phyloP scores from a whole-genome alignment of 2,888 invertebrate genomes.

The Eupeodes latifasciatus region DNA sequence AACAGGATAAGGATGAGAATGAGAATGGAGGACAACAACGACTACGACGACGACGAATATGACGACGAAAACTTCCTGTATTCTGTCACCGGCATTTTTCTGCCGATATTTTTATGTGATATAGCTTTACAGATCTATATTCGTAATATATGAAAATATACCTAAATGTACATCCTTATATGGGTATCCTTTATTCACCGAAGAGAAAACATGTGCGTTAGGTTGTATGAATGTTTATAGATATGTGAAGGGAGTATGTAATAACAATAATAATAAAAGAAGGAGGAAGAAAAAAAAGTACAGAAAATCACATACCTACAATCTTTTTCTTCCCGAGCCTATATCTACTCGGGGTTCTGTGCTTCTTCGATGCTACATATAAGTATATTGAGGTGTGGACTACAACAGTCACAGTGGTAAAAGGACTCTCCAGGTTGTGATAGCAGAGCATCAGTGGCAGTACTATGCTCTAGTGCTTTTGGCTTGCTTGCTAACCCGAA shows the following conservation, averaged over 20 bases:
- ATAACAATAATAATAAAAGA: slow-evolving; percentile 73
- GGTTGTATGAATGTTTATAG: slow-evolving; percentile 21
- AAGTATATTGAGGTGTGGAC: no score
- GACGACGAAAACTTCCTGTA: slow-evolving; percentile 32
- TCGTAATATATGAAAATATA: slow-evolving; percentile 44
- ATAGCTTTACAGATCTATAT: not conserved
- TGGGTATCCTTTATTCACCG: slow-evolving; percentile 26
- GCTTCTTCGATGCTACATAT: not conserved
- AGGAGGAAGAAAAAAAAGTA: slow-evolving; percentile 8
- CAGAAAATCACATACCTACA: slow-evolving; percentile 56
- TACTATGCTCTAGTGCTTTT: not conserved
- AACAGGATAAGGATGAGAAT: not conserved
- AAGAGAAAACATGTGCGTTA: slow-evolving; percentile 44
- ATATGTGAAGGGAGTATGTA: slow-evolving; percentile 30
- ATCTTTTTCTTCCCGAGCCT: slow-evolving; percentile 46
- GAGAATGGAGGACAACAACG: not conserved
- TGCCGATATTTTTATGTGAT: not conserved
- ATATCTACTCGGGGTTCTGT: not conserved
- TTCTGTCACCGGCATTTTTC: slow-evolving; percentile 69
- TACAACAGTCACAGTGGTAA: not conserved
- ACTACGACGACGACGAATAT: slow-evolving; percentile 6
- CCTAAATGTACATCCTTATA: not conserved
- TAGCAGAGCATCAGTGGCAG: not conserved
- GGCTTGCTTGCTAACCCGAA: slow-evolving; percentile 41
- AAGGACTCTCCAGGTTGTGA: slow-evolving; percentile 51